Evolutionary conservation across 2,797 vertebrate species (phyloP).

Genomic region (Delichon dasypus): DNA sequence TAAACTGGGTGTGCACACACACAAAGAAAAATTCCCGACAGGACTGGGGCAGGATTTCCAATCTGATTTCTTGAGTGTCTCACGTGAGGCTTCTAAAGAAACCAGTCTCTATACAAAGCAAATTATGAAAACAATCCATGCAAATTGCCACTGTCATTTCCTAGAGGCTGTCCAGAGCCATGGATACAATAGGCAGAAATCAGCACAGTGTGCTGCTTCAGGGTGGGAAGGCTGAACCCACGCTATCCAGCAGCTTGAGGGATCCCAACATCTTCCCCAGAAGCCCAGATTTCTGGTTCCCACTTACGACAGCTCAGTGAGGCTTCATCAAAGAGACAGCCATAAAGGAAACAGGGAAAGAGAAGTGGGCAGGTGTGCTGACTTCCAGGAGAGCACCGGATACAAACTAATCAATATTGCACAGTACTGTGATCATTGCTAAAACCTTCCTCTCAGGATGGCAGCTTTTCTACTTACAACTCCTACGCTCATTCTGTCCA

Average conservation of each 20-base stretch:
- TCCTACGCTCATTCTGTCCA: neutral
- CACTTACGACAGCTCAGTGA: neutral
- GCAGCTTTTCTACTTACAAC: neutral
- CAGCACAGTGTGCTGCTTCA: neutral
- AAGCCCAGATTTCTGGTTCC: neutral
- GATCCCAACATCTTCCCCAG: neutral
- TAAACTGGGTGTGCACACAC: neutral
- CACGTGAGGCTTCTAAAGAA: neutral
- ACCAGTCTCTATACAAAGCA: neutral
- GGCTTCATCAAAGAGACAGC: neutral
- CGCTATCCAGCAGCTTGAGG: fast-evolving
- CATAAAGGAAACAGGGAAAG: neutral
- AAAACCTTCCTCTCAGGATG: neutral
- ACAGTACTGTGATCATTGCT: neutral
- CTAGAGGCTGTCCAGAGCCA: neutral
- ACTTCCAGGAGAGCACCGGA: neutral
- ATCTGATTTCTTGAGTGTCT: neutral
- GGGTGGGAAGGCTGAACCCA: neutral
- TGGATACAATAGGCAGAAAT: fast-evolving
- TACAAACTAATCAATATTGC: neutral
- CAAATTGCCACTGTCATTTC: neutral
- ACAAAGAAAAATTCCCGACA: neutral
- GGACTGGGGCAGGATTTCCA: neutral
- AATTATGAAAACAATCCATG: neutral
- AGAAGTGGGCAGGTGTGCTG: neutral